Evolutionary conservation across 2,888 invertebrate species (phyloP), one percentile per base, ranked within the genome.

Genomic region (Cenopis cana): DNA sequence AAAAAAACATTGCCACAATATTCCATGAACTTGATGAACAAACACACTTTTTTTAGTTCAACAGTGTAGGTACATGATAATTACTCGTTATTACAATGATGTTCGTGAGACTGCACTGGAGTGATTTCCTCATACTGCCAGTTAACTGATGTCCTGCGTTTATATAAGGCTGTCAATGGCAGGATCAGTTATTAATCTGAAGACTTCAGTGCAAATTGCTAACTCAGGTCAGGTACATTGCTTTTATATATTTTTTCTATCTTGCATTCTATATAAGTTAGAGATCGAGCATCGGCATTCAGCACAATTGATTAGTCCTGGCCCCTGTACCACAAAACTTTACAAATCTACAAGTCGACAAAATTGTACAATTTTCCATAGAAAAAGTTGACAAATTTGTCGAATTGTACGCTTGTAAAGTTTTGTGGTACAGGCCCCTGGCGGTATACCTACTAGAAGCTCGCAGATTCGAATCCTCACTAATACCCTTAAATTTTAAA

Each of bases 61-160:
- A 12, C 18, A 14, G 36, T 20, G 12, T 33, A 1, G 9, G 60
- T 50, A 41, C n/a, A 24, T 61, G 14, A 18, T 17, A 17, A 24
- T 17, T 49, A 49, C 33, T 68, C 60, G 57, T 57, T 49, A 49
- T 52, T 24, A 60, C 68, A 60, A 68, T 68, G 57, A 41, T 54
- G 60, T 49, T 59, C 38, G 59, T 67, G 36, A 33, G 52, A 36
- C 38, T 33, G 29, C 38, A 36, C 38, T 33, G 29, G 36, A 20
- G 29, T 17, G 12, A 24, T 38, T 46, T 68, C 38, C 49, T 60
- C 29, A 41, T 57, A 33, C 52, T 52, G 14, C 24, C 5, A 17
- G 20, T 49, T 36, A 29, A 46, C 57, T 18, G 49, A 59, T 20
- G 36, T 46, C 41, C 29, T 6, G 24, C 49, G 29, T 41, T 68